phyloP scores from a whole-genome alignment of 1,140 invertebrate genomes.

The Pseudomyrmex cubaensis region DNA sequence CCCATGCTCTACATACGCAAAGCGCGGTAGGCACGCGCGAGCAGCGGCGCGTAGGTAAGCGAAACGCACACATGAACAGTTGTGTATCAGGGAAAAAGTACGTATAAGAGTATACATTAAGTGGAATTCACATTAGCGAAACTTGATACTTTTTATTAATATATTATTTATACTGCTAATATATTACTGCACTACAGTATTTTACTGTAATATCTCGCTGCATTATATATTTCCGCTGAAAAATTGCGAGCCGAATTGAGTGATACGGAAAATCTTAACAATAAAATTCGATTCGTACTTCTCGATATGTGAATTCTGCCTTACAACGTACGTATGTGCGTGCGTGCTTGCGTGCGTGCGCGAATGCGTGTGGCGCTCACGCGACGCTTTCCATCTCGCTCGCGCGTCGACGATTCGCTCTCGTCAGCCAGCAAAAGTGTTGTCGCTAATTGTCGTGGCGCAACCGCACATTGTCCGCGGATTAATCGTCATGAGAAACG shows the following conservation, averaged over 20 bases:
- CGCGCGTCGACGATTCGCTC: constrained; percentile 13
- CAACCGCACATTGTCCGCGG: constrained; percentile 77
- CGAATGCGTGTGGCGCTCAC: constrained; percentile 53
- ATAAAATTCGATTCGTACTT: too few species aligned
- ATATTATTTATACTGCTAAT: too few species aligned
- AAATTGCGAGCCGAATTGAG: too few species aligned
- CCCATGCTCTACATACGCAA: constrained; percentile 83
- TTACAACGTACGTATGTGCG: background rate
- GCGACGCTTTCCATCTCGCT: constrained; percentile 64
- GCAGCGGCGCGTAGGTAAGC: constrained; percentile 43
- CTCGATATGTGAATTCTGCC: too few species aligned
- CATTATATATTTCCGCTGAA: too few species aligned
- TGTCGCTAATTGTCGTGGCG: constrained; percentile 82
- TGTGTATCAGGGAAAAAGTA: background rate
- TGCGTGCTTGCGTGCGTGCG: constrained; percentile 23
- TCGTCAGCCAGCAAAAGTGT: constrained; percentile 72
- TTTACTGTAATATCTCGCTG: too few species aligned
- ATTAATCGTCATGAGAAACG: constrained; percentile 81
- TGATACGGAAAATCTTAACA: too few species aligned
- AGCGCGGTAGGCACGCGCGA: constrained; percentile 74
- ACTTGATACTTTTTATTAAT: too few species aligned
- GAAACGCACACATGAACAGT: constrained; percentile 13
- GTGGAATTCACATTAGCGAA: too few species aligned
- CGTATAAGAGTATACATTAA: too few species aligned
- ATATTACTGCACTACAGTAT: too few species aligned